phyloP scores from a whole-genome alignment of 2,113 vertebrate species.

The Microtus pennsylvanicus region DNA sequence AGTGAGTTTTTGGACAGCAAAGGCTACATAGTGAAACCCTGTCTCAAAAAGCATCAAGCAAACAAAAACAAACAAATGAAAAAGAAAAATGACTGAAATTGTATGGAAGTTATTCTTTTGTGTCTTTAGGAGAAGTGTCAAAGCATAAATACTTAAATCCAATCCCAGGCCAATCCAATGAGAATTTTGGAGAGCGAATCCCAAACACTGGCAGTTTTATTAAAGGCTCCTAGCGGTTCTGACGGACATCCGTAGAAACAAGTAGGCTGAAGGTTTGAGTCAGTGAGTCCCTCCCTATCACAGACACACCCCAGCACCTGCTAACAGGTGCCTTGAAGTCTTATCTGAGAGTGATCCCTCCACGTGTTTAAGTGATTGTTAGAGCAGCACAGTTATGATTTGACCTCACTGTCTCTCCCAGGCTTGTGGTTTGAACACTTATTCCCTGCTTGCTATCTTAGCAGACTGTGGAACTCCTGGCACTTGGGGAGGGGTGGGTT shows the following conservation, averaged over 20 bases:
- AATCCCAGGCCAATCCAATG: not conserved
- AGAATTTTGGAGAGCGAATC: not conserved
- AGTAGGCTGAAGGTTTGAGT: not conserved
- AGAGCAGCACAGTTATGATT: not conserved
- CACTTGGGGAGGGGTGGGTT: not conserved
- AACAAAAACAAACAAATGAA: not conserved
- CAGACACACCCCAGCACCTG: not conserved
- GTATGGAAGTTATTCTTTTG: not conserved
- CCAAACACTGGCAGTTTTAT: not conserved
- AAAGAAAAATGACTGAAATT: not conserved
- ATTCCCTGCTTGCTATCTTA: not conserved
- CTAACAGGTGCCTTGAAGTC: not conserved
- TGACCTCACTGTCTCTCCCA: not conserved
- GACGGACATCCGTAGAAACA: not conserved
- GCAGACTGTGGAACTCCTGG: not conserved
- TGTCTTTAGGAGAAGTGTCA: not conserved
- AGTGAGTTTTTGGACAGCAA: not conserved
- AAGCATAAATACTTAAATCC: not conserved
- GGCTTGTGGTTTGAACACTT: not conserved
- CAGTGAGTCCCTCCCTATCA: not conserved
- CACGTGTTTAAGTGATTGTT: no score
- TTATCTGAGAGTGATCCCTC: not conserved
- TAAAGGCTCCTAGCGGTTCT: not conserved
- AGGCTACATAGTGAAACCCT: not conserved
- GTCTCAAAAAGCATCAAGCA: not conserved